Percentiles rank a stretch among this genome's conserved stretches.
Evolutionary conservation across 2,113 vertebrate species (phyloP).

Genomic region (Triplophysa tibetana): DNA sequence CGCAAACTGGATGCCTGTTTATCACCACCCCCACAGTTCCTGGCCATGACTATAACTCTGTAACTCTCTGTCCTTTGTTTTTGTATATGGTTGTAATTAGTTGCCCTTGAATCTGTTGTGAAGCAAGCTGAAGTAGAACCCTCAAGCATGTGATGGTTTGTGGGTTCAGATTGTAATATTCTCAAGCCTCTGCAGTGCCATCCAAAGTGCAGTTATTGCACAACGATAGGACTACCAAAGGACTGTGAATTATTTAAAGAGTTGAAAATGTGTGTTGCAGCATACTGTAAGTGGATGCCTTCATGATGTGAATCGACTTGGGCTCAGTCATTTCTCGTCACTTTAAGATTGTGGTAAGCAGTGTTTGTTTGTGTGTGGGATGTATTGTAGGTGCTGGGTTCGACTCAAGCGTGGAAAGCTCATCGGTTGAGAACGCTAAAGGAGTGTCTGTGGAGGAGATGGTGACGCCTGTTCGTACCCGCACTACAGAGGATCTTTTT

Average conservation of each 20-base stretch:
- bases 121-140: slow-evolving; percentile 12
- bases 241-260: slow-evolving; percentile 41
- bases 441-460: slow-evolving; percentile 70
- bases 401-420: slow-evolving; percentile 62
- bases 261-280: slow-evolving; percentile 26
- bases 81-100: background rate
- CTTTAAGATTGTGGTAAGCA: background rate
- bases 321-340: background rate
- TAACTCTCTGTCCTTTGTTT: background rate
- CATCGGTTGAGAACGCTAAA: slow-evolving; percentile 58
- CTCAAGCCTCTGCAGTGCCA: slow-evolving; percentile 12
- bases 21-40: slow-evolving; percentile 16
- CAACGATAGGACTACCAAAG: slow-evolving; percentile 8
- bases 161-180: slow-evolving; percentile 30
- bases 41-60: slow-evolving; percentile 2
- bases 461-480: slow-evolving; percentile 74
- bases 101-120: slow-evolving; percentile 1
- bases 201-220: slow-evolving; percentile 31
- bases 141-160: background rate
- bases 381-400: slow-evolving; percentile 70
- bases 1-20: background rate
- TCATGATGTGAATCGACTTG: slow-evolving; percentile 9
- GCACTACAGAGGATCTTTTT: slow-evolving; percentile 93
- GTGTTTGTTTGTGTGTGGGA: slow-evolving; percentile 38
- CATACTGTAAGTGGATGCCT: slow-evolving; percentile 23